phyloP scores from a whole-genome alignment of 2,113 vertebrate genomes.

The Apodemus speciosus region DNA sequence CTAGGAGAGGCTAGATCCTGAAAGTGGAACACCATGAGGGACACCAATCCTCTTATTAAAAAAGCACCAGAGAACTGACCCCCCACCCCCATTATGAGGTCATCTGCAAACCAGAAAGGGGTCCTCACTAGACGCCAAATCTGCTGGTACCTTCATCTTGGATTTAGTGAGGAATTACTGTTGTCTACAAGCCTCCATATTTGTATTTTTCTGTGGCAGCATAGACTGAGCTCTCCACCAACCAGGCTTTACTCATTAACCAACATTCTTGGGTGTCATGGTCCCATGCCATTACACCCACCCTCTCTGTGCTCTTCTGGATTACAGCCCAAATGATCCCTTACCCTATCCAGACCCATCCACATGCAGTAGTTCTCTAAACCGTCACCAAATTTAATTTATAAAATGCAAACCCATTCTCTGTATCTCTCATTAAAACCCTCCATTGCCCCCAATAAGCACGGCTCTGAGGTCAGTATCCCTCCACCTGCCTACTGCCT shows the following conservation, averaged over 20 bases:
- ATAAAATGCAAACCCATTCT: neutral
- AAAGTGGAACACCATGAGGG: neutral
- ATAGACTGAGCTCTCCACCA: neutral
- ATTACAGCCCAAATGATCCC: neutral
- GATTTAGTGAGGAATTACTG: neutral
- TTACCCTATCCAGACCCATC: neutral
- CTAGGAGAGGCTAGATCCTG: neutral
- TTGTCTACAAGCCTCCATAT: neutral
- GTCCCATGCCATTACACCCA: accelerated
- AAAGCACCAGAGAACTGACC: neutral
- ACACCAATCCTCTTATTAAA: neutral
- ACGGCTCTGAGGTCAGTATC: neutral
- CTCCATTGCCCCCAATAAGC: neutral
- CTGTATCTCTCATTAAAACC: neutral
- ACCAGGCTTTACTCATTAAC: neutral
- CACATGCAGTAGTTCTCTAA: neutral
- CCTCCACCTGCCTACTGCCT: neutral
- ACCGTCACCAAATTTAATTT: neutral
- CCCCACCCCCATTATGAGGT: neutral
- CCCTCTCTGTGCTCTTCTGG: too few relatives aligned
- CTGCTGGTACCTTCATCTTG: neutral
- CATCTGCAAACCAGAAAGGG: neutral
- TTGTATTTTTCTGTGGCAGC: neutral
- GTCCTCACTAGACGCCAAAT: too few relatives aligned
- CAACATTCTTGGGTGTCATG: neutral